These are phyloP conservation scores for Orbicella faveolata DNA, from an alignment of 64 coral and sea anemone genomes.

Conservation along the genomic window DNA sequence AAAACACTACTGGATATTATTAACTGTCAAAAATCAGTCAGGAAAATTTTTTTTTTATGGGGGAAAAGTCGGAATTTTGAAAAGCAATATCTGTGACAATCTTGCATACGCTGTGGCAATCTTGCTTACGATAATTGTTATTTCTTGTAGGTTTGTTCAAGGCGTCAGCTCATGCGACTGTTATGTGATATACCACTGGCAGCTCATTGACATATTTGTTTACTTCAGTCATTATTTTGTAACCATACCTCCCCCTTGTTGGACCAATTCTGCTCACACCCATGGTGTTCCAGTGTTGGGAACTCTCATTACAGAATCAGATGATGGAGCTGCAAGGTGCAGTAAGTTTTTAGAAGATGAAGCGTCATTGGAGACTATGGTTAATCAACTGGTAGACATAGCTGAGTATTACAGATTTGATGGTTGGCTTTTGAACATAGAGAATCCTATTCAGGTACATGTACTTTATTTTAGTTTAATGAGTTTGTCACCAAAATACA, in stretches of 20 bases:
- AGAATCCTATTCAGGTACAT: constrained; percentile 97
- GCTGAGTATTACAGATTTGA: constrained; percentile 98
- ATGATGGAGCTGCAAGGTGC: constrained; percentile 79
- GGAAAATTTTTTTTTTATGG: too few species aligned
- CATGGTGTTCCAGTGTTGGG: constrained; percentile 92
- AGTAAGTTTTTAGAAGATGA: constrained; percentile 65
- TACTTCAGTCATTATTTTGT: constrained; percentile 99
- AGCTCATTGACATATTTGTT: constrained; percentile 93
- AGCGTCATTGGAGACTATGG: constrained; percentile 49
- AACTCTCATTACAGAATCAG: constrained; percentile 89
- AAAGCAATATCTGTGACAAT: too few species aligned
- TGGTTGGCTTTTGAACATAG: constrained; percentile 97
- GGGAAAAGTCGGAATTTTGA: too few species aligned
- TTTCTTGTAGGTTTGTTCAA: constrained; percentile 89
- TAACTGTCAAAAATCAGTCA: too few species aligned
- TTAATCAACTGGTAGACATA: constrained; percentile 84
- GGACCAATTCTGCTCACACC: constrained; percentile 98
- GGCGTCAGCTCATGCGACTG: constrained; percentile 62
- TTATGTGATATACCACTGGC: constrained; percentile 96
- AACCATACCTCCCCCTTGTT: constrained; percentile 90
- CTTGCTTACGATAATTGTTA: too few species aligned
- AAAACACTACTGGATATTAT: too few species aligned
- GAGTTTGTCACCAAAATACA: too few species aligned
- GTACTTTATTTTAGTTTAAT: constrained; percentile 10
- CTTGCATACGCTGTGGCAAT: too few species aligned